A percentile compares a stretch with the other conserved stretches of the same genome.
These are phyloP conservation scores for Himalopsyche tibetana DNA, from an alignment of 2,888 invertebrate genomes.

Conservation along the genomic window DNA sequence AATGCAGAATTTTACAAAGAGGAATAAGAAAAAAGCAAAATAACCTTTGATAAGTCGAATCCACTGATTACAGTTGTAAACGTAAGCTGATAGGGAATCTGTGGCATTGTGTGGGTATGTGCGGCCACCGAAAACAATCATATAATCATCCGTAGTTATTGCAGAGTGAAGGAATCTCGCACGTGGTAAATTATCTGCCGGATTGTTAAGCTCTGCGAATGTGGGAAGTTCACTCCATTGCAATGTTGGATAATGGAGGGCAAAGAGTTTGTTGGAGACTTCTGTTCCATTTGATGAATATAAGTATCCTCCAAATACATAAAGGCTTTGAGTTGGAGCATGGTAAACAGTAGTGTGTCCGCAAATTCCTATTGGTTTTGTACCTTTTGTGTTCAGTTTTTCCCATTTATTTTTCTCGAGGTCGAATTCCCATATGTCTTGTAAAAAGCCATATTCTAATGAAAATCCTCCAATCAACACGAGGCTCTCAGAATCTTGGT, in stretches of 20 bases:
- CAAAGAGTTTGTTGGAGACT: constrained; percentile 86
- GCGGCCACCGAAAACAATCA: constrained; percentile 93
- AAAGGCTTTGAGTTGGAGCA: constrained; percentile 86
- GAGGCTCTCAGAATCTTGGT: constrained; percentile 84
- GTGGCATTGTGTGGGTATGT: constrained; percentile 85
- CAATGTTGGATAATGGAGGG: constrained; percentile 84
- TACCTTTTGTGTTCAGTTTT: constrained; percentile 82
- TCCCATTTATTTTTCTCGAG: constrained; percentile 86
- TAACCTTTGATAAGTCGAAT: constrained; percentile 81
- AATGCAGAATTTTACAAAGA: not conserved
- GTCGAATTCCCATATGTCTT: constrained; percentile 88
- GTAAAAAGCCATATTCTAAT: constrained; percentile 84
- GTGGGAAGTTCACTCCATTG: constrained; percentile 88
- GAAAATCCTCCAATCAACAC: constrained; percentile 93
- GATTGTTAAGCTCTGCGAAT: constrained; percentile 80
- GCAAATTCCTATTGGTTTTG: constrained; percentile 87
- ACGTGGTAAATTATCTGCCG: constrained; percentile 80
- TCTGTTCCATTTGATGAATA: constrained; percentile 84
- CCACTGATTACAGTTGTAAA: constrained; percentile 94
- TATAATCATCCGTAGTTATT: constrained; percentile 90
- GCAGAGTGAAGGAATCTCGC: constrained; percentile 92
- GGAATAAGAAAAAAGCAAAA: not conserved
- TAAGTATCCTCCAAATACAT: constrained; percentile 92
- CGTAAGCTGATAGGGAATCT: constrained; percentile 89
- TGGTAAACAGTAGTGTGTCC: constrained; percentile 95